These are phyloP conservation scores for Sminthurides aquaticus DNA, from an alignment of 2,888 invertebrate genomes.

Conservation along the genomic window DNA sequence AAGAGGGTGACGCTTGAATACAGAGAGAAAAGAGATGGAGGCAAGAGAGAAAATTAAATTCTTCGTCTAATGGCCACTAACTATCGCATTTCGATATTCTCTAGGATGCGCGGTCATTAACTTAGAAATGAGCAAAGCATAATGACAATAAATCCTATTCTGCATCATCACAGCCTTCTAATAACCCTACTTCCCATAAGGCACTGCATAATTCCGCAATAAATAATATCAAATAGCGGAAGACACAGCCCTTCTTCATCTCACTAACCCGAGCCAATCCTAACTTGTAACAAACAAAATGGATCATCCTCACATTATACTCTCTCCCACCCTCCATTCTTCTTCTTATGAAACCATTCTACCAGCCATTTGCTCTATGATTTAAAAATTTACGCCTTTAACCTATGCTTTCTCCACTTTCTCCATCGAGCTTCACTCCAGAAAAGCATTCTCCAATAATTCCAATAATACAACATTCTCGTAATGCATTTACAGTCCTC, in stretches of 20 bases:
- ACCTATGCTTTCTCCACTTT: too few relatives aligned
- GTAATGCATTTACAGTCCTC: too few relatives aligned
- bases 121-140: neutral
- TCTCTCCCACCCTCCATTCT: too few relatives aligned
- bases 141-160: slow-evolving; percentile 6
- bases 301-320: neutral
- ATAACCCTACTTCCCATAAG: neutral
- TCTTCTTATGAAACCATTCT: neutral
- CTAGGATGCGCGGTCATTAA: neutral
- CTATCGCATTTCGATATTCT: neutral
- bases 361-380: neutral
- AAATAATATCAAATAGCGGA: slow-evolving; percentile 15
- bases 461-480: too few relatives aligned
- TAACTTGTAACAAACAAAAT: neutral
- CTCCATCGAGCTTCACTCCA: too few relatives aligned
- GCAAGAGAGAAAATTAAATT: too few relatives aligned
- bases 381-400: too few relatives aligned
- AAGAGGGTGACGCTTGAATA: too few relatives aligned
- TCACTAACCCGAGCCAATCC: neutral
- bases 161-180: neutral
- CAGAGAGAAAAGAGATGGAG: too few relatives aligned
- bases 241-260: neutral
- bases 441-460: too few relatives aligned
- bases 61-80: neutral
- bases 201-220: slow-evolving; percentile 18